phyloP scores from a whole-genome alignment of 92 coral and sea anemone genomes.

The Palythoa caribaeorum region DNA sequence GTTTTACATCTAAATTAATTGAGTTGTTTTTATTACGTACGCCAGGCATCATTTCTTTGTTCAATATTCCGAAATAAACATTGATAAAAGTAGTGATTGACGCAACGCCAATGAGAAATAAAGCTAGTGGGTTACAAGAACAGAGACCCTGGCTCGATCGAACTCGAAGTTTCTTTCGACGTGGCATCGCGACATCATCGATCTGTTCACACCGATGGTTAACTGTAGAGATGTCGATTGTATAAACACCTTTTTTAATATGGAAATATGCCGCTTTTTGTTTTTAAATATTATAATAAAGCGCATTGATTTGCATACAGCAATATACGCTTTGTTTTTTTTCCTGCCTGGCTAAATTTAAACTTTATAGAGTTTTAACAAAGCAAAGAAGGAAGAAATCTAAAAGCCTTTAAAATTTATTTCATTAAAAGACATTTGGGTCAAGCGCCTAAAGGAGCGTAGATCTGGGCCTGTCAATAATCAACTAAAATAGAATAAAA shows the following conservation, averaged over 20 bases:
- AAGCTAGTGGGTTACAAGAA: constrained; percentile 14
- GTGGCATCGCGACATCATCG: not conserved
- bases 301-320: not conserved
- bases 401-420: no score
- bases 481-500: no score
- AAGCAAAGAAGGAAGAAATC: no score
- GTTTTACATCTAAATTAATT: constrained; percentile 18
- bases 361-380: not conserved
- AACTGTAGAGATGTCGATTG: not conserved
- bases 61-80: constrained; percentile 36
- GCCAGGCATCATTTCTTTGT: constrained; percentile 19
- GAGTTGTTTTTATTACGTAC: not conserved
- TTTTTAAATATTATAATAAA: not conserved
- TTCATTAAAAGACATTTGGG: no score
- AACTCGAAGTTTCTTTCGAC: constrained; percentile 21
- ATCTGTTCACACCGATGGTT: not conserved
- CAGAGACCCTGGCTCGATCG: constrained; percentile 5
- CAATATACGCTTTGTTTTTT: not conserved
- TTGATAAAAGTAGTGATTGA: constrained; percentile 35
- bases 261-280: not conserved
- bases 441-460: no score
- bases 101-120: constrained; percentile 33
- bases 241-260: not conserved
- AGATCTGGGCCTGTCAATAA: no score
- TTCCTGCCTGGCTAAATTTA: not conserved